phyloP scores from a whole-genome alignment of 2,113 vertebrate genomes.

The Eolophus roseicapilla region DNA sequence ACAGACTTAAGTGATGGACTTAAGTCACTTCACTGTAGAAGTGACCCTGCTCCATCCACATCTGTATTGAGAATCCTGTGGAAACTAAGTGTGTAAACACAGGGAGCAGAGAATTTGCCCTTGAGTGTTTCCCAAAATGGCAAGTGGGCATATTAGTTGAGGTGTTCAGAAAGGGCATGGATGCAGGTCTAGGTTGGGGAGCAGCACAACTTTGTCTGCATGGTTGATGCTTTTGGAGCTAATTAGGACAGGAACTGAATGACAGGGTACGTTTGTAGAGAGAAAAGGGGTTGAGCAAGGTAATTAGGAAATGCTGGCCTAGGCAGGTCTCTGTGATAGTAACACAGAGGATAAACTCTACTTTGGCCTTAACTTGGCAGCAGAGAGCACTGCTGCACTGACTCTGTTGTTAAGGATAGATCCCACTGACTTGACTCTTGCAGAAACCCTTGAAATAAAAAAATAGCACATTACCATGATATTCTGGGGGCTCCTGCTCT shows the following conservation, averaged over 20 bases:
- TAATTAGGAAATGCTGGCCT: neutral
- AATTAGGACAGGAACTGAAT: neutral
- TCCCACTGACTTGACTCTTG: neutral
- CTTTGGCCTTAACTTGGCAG: neutral
- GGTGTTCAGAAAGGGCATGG: neutral
- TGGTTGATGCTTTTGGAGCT: neutral
- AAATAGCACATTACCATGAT: neutral
- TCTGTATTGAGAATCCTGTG: neutral
- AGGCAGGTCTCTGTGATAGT: neutral
- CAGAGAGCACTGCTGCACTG: neutral
- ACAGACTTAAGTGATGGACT: neutral
- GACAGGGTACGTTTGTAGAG: neutral
- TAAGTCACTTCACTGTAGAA: neutral
- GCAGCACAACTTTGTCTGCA: neutral
- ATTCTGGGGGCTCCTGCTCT: neutral
- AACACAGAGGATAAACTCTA: neutral
- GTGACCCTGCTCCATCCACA: neutral
- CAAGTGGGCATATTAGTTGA: neutral
- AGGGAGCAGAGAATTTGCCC: neutral
- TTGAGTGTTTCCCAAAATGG: accelerated
- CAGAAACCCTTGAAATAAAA: neutral
- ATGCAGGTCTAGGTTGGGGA: neutral
- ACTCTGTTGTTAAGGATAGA: neutral
- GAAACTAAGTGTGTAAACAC: neutral
- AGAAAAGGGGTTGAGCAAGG: neutral